Conservation (phyloP, 2,797 vertebrate genomes). For the Sternotherus odoratus region DNA sequence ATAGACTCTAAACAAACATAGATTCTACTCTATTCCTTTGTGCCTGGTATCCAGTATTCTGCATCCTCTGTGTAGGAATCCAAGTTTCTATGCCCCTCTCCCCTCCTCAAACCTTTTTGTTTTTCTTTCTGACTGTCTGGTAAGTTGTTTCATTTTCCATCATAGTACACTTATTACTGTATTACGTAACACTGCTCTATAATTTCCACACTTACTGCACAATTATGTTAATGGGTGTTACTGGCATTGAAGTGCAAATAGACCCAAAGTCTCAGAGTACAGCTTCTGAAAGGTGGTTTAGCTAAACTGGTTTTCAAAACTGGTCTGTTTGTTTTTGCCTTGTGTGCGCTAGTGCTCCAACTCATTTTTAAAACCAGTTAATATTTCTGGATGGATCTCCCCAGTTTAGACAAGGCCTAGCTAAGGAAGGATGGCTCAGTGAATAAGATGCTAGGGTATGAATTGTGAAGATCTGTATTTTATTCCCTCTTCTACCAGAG, state of each 20-base stretch:
- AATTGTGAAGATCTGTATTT: background rate
- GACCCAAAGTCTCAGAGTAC: background rate
- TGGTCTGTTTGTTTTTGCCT: background rate
- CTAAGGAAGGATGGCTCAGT: background rate
- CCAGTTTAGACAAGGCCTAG: background rate
- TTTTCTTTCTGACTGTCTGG: background rate
- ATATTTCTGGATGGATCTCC: background rate
- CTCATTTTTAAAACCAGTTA: background rate
- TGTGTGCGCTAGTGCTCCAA: background rate
- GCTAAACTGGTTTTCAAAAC: accelerated
- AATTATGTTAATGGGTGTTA: conserved; percentile 40
- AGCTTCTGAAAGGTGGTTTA: background rate
- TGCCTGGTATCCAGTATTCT: background rate
- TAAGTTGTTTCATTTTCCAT: background rate
- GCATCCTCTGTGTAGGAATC: background rate
- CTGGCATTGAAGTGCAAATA: background rate
- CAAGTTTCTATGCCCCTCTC: background rate
- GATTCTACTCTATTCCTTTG: background rate
- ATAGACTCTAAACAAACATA: background rate
- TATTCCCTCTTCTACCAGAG: background rate
- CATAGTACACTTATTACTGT: background rate
- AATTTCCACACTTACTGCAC: conserved; percentile 2
- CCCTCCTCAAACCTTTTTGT: background rate
- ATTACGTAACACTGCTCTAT: background rate
- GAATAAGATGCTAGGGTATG: background rate